Conservation (phyloP, 2,888 invertebrate species). For the Panopea generosa region DNA sequence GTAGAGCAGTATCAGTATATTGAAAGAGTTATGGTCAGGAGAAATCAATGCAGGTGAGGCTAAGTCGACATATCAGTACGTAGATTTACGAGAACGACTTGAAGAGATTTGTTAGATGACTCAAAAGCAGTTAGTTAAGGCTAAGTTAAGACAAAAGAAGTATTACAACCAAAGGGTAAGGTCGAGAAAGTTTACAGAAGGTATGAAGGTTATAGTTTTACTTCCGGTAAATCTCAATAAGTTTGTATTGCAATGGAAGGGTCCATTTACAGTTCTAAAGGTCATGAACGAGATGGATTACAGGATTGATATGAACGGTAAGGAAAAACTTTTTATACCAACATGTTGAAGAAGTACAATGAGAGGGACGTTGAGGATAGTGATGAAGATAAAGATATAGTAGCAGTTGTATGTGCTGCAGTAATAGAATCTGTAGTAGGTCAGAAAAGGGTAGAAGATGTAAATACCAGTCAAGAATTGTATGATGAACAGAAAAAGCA, state of each 20-base stretch:
- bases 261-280: no score
- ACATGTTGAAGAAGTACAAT: not conserved
- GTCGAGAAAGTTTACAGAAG: no score
- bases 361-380: not conserved
- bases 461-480: not conserved
- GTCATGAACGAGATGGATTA: no score
- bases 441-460: not conserved
- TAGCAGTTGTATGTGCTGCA: not conserved
- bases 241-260: no score
- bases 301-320: no score
- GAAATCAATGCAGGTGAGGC: not conserved
- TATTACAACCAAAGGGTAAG: not conserved
- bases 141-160: not conserved
- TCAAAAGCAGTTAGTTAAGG: not conserved
- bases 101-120: not conserved
- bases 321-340: not conserved
- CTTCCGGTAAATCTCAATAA: not conserved
- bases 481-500: not conserved
- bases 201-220: no score
- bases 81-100: no score
- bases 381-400: not conserved
- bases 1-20: conserved; percentile 63
- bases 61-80: no score
- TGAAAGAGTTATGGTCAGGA: conserved; percentile 16
- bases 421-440: not conserved